Evolutionary conservation across 2,113 vertebrate genomes (phyloP), one percentile per base, ranked within the genome.

Genomic region (Xiphophorus couchianus): DNA sequence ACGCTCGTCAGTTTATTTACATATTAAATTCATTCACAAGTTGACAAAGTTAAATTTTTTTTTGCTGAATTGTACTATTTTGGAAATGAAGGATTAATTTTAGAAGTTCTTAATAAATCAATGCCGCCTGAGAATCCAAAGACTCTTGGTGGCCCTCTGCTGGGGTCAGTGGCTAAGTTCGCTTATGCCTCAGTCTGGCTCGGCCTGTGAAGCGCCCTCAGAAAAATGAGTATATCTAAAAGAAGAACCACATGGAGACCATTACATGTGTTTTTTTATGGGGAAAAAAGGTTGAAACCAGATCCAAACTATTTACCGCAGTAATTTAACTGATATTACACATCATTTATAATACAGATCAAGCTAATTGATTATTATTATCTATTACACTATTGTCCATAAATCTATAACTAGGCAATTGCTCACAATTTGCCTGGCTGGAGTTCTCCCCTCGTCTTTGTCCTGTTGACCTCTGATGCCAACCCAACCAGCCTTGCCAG

Each of bases 401-500:
- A 48, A 48, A 48, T 19, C 14, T 17, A 11, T 31, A 19, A 33
- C 8, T 31, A 15, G 1, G 28, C 7, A 15, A 35, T 28, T 31
- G 6, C 35, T 71, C 8, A 69, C 28, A 82, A 66, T 0, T 27
- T 28, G 12, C 7, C 83, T 88, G 69, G 75, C 63, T 58, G 29
- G 76, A 68, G 76, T 81, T 73, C 79, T 84, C 33, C 71, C 82
- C 81, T 74, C 90, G 63, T 84, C 80, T 82, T 78, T 82, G 48
- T 80, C 62, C 37, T 60, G 42, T 39, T 73, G 33, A 54, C 61
- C 66, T 33, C 69, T 54, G 58, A 11, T 29, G 22, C 67, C n/a
- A 84, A 71, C 29, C 30, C 65, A 74, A 80, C 58, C 66, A 78
- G 42, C 71, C 7, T 39, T 76, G 84, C 82, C 76, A 76, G 70